phyloP scores from a whole-genome alignment of 2,113 vertebrate species.

The Lanius collurio region DNA sequence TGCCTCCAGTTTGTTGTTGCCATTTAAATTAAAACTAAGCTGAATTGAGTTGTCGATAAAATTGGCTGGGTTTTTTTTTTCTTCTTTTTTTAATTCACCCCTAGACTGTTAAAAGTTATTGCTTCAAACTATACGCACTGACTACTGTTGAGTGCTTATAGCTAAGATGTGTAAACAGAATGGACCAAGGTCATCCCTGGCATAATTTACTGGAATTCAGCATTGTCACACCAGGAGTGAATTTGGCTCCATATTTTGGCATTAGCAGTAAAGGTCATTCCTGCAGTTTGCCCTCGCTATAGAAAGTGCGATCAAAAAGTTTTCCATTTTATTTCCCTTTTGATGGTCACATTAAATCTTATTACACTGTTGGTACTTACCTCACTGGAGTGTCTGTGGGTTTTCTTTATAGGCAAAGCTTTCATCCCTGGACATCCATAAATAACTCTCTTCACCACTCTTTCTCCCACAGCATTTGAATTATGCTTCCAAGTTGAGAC shows the following conservation, averaged over 20 bases:
- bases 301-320: conserved; percentile 46
- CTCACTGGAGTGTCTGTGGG: conserved; percentile 13
- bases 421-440: conserved; percentile 49
- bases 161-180: background rate
- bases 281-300: conserved; percentile 14
- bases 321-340: conserved; percentile 62
- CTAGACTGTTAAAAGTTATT: background rate
- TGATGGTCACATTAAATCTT: conserved; percentile 63
- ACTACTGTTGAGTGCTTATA: background rate
- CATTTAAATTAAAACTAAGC: conserved; percentile 13
- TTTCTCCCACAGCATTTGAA: background rate
- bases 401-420: conserved; percentile 62
- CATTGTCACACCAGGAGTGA: background rate
- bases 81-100: background rate
- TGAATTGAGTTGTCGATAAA: conserved; percentile 11
- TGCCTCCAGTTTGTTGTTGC: background rate
- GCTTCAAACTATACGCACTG: background rate
- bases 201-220: background rate
- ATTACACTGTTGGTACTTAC: conserved; percentile 50
- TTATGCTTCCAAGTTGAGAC: conserved; percentile 44
- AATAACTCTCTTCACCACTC: conserved; percentile 41
- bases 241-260: conserved; percentile 40
- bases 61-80: background rate
- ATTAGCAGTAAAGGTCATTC: conserved; percentile 30
- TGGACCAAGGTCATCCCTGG: background rate